Conservation (phyloP, 2,797 vertebrate genomes). For the Pseudochirops corinnae region DNA sequence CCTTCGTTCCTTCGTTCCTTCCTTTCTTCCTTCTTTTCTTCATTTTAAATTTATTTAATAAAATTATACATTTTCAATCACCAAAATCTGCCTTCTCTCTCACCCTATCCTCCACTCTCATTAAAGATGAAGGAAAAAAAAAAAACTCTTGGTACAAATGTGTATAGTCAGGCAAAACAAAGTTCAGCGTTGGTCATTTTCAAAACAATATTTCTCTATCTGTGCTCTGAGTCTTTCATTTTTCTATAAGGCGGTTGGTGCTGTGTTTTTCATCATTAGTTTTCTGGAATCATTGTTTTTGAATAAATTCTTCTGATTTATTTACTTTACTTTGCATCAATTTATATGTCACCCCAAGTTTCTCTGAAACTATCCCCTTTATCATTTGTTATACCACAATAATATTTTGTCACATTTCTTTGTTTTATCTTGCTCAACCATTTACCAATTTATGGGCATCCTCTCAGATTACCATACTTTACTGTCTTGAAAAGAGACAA, state of each 20-base stretch:
- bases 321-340: neutral
- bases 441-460: neutral
- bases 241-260: neutral
- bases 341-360: neutral
- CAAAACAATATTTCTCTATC: neutral
- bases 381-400: neutral
- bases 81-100: neutral
- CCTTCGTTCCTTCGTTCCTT: too few relatives aligned
- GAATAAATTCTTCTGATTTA: neutral
- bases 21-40: too few relatives aligned
- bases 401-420: neutral
- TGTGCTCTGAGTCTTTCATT: neutral
- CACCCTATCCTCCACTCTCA: neutral
- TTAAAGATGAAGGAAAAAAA: neutral
- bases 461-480: neutral
- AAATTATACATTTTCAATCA: neutral
- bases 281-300: neutral
- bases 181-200: neutral
- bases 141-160: neutral
- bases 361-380: neutral
- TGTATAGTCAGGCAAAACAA: neutral
- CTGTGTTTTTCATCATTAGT: neutral
- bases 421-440: neutral
- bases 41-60: too few relatives aligned
- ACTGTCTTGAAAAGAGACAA: neutral